phyloP scores from a whole-genome alignment of 2,797 vertebrate genomes.

The Siniperca undulata region DNA sequence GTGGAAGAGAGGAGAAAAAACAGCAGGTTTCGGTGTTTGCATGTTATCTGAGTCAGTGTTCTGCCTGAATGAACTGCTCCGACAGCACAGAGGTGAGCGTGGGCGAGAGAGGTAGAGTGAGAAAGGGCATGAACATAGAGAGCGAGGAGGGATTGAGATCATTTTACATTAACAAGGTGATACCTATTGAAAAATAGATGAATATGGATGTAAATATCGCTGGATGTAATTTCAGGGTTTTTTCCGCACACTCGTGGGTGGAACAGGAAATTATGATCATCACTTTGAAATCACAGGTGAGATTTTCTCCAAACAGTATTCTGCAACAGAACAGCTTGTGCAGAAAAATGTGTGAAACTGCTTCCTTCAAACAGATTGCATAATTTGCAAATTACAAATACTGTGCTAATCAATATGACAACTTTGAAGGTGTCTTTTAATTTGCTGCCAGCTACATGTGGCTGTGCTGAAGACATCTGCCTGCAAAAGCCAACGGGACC shows the following conservation, averaged over 20 bases:
- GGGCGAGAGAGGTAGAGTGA: slow-evolving; percentile 28
- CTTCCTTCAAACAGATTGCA: not conserved
- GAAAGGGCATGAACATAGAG: not conserved
- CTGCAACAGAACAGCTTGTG: not conserved
- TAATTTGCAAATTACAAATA: not conserved
- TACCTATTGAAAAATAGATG: slow-evolving; percentile 27
- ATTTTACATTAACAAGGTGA: slow-evolving; percentile 7
- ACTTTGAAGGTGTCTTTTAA: not conserved
- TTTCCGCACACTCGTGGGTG: not conserved
- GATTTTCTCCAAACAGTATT: not conserved
- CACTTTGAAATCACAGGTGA: slow-evolving; percentile 14
- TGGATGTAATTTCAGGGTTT: not conserved
- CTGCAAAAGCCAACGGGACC: not conserved
- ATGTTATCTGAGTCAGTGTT: slow-evolving; percentile 47
- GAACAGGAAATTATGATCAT: slow-evolving; percentile 20
- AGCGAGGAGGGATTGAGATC: not conserved
- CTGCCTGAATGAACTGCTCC: slow-evolving; percentile 26
- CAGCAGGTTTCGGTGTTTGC: slow-evolving; percentile 43
- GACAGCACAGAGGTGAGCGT: slow-evolving; percentile 35
- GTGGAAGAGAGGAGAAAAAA: slow-evolving; percentile 2
- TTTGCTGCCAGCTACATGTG: not conserved
- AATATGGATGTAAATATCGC: slow-evolving; percentile 22
- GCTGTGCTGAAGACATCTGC: not conserved
- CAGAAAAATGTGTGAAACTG: not conserved
- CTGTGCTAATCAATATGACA: not conserved